Conservation (phyloP, 2,797 vertebrate species). For the Pygocentrus nattereri region DNA sequence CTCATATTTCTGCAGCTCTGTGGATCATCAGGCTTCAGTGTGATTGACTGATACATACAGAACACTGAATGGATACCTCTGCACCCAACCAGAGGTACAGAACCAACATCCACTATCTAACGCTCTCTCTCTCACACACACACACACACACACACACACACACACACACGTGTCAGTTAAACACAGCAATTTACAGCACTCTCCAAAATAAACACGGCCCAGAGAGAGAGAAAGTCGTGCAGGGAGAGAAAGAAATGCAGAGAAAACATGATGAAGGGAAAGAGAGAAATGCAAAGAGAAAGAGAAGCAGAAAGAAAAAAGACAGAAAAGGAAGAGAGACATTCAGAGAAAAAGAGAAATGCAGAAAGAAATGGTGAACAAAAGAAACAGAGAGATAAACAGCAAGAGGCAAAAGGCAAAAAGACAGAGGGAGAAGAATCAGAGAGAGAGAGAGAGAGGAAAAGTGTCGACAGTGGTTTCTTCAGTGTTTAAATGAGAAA, state of each 20-base stretch:
- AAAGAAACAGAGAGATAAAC: neutral
- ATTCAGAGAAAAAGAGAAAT: neutral
- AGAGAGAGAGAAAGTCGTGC: neutral
- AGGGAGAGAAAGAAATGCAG: neutral
- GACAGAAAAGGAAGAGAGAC: neutral
- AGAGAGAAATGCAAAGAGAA: neutral
- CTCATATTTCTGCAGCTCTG: neutral
- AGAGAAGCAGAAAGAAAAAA: neutral
- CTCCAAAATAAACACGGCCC: neutral
- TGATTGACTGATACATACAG: constrained; percentile 7
- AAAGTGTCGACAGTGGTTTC: neutral
- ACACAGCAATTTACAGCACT: neutral
- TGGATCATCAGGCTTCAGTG: neutral
- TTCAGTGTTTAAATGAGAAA: neutral
- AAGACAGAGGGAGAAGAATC: neutral
- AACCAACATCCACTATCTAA: neutral
- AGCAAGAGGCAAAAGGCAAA: neutral
- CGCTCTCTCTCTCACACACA: neutral
- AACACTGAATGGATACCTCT: neutral
- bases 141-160: neutral
- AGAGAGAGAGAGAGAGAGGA: neutral
- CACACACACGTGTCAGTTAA: neutral
- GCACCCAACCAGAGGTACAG: neutral
- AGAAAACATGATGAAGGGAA: too few relatives aligned
- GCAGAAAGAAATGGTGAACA: neutral